Evolutionary conservation across 2,113 vertebrate species (phyloP).

Genomic region (Rhabdornis inornatus): DNA sequence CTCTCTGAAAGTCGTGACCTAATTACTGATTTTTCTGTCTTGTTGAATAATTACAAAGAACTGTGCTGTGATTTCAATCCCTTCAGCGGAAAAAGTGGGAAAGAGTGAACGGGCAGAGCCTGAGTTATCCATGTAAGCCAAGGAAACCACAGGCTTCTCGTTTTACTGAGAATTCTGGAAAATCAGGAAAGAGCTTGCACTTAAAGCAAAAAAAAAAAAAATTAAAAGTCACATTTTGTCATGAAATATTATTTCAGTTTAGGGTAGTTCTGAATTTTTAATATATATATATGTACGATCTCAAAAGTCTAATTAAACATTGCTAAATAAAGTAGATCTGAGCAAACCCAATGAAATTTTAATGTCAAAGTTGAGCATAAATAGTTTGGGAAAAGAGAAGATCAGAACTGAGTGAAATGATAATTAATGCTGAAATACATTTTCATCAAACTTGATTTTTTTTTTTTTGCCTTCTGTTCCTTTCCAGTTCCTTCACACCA

Average conservation of each 20-base stretch:
- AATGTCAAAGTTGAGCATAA: conserved; percentile 39
- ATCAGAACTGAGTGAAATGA: background rate
- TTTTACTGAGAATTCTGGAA: background rate
- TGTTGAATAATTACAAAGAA: background rate
- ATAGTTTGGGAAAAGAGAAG: background rate
- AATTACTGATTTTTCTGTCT: background rate
- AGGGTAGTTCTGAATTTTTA: background rate
- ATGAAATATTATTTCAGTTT: background rate
- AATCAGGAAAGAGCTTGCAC: background rate
- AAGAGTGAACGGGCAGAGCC: background rate
- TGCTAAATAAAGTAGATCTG: conserved; percentile 18
- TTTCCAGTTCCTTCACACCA: background rate
- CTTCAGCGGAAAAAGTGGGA: background rate
- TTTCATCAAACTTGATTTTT: background rate
- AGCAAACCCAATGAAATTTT: background rate
- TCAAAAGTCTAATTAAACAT: conserved; percentile 13
- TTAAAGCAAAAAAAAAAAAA: background rate
- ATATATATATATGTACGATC: background rate
- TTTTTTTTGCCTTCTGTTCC: background rate
- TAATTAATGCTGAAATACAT: background rate
- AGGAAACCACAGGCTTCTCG: background rate
- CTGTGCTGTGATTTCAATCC: background rate
- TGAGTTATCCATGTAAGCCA: accelerated
- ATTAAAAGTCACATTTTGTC: background rate
- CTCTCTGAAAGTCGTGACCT: conserved; percentile 1